Base-by-base conservation (phyloP, 2,113 vertebrate species). In the Spilogale gracilis region DNA sequence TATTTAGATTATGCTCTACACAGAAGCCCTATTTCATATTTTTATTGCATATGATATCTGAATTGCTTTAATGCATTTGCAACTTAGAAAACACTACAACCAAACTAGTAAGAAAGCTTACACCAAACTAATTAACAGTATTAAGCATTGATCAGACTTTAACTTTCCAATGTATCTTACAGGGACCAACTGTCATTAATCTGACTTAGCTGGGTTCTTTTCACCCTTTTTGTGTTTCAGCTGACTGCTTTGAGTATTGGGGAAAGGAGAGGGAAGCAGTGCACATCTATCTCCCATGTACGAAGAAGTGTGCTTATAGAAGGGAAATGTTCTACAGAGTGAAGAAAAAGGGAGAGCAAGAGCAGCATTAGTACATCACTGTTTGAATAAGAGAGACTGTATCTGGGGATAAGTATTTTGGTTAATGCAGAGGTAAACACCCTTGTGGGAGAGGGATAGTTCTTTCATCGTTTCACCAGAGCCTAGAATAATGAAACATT, bases 81-180 rank as follows among this genome's bases (percentile, higher is more conserved):
- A 95, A 95, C 30, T 73, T 74, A 3, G 18, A 94, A 97, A 97
- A 89, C 48, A 89, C 74, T 90, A 65, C 81, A 38, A 56, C 45
- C 92, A n/a, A 69, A 93, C 79, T 21, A 91, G 52, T 61, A 93
- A 88, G 48, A 91, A 97, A 89, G n/a, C 17, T 48, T 78, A 93
- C 85, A 69, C n/a, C 60, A 79, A 65, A 82, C 9, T 50, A 58
- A 50, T 48, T 60, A 76, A 67, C 8, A 81, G 58, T 65, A 95
- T 58, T 91, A 65, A 58, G 16, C 73, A 91, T 87, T 50, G 65
- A 54, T 71, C 61, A 76, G 50, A 79, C 52, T 85, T 88, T 86
- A 74, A 71, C 27, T 73, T 91, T 84, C 52, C 21, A 82, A 30
- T 45, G 23, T 69, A 73, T 45, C 67, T 79, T 90, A 93, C 5